These are phyloP conservation scores for Carassius carassius DNA, from an alignment of 2,113 vertebrate species.

Conservation along the genomic window DNA sequence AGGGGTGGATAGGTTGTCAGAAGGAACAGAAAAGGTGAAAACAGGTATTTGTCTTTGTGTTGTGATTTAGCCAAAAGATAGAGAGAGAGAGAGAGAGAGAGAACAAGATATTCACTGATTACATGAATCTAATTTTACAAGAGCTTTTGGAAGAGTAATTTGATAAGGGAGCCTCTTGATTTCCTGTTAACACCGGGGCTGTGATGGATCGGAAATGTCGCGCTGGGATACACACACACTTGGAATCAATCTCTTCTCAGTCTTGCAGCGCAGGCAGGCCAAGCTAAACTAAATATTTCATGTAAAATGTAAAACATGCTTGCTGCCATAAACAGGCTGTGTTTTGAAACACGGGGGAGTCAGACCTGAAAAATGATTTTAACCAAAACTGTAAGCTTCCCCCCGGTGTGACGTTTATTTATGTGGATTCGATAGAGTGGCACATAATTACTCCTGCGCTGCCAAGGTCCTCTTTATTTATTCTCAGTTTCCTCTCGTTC, in stretches of 20 bases:
- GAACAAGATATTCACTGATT: slow-evolving; percentile 62
- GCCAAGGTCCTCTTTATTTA: slow-evolving; percentile 76
- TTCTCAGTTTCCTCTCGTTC: slow-evolving; percentile 67
- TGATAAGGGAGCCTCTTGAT: slow-evolving; percentile 62
- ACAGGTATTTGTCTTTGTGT: slow-evolving; percentile 67
- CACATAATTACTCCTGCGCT: slow-evolving; percentile 71
- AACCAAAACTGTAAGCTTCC: slow-evolving; percentile 68
- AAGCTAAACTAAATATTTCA: slow-evolving; percentile 79
- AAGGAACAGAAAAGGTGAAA: slow-evolving; percentile 67
- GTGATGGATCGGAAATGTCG: slow-evolving; percentile 72
- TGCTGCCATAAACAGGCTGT: slow-evolving; percentile 72
- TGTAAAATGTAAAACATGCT: slow-evolving; percentile 75
- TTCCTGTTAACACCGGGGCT: slow-evolving; percentile 61
- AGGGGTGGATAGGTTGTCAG: slow-evolving; percentile 28
- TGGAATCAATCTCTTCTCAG: slow-evolving; percentile 65
- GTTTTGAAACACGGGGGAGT: slow-evolving; percentile 64
- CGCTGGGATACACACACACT: slow-evolving; percentile 62
- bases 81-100: no score
- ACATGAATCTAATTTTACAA: slow-evolving; percentile 64
- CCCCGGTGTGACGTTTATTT: slow-evolving; percentile 72
- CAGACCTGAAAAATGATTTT: slow-evolving; percentile 73
- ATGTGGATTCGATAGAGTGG: slow-evolving; percentile 77
- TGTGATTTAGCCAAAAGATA: slow-evolving; percentile 69
- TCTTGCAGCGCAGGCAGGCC: slow-evolving; percentile 69
- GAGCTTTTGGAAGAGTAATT: slow-evolving; percentile 63